A percentile compares a stretch with the other conserved stretches of the same genome.
Evolutionary conservation across 2,797 vertebrate genomes (phyloP).

Genomic region (Peromyscus aztecus): DNA sequence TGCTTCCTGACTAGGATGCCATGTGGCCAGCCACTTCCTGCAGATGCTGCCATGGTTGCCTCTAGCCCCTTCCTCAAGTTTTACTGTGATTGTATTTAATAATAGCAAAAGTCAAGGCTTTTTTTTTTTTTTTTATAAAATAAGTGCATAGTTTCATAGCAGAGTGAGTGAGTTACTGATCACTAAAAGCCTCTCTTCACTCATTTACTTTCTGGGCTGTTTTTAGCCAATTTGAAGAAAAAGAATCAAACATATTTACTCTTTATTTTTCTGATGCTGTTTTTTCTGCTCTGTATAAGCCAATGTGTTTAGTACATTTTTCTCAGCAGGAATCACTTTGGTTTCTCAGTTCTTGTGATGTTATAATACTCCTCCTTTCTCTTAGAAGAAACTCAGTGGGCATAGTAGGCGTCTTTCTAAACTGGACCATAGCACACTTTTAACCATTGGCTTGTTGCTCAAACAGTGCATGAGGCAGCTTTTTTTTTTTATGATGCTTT

Average conservation of each 20-base stretch:
- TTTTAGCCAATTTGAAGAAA: not conserved
- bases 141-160: not conserved
- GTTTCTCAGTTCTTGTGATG: not conserved
- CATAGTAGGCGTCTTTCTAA: not conserved
- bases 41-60: no score
- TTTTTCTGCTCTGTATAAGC: slow-evolving; percentile 14
- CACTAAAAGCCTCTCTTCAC: not conserved
- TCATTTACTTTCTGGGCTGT: not conserved
- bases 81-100: not conserved
- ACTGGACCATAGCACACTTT: not conserved
- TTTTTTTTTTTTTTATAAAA: not conserved
- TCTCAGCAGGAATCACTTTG: not conserved
- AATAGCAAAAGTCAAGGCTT: not conserved
- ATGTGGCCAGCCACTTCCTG: not conserved
- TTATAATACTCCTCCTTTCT: not conserved
- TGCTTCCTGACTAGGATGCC: not conserved
- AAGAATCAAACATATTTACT: not conserved
- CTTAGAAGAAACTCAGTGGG: slow-evolving; percentile 15
- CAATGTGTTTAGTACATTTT: not conserved
- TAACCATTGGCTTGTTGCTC: not conserved
- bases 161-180: not conserved
- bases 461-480: not conserved
- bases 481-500: not conserved
- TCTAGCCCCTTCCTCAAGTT: not conserved
- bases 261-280: not conserved